phyloP scores from a whole-genome alignment of 2,113 vertebrate genomes.

The Siphamia tubifer region DNA sequence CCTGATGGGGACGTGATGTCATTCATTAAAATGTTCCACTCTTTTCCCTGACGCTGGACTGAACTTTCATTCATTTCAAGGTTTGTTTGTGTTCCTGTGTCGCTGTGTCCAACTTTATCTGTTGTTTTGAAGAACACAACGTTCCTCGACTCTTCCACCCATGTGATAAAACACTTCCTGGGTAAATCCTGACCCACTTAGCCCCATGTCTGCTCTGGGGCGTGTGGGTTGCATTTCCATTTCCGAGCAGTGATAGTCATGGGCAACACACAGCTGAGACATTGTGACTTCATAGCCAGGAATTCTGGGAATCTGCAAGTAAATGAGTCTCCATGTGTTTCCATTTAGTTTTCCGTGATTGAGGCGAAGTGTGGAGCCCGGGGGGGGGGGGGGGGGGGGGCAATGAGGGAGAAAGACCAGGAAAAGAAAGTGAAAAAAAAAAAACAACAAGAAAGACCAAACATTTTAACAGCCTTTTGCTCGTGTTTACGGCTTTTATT shows the following conservation, averaged over 20 bases:
- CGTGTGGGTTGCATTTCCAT: not conserved
- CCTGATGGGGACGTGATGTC: no score
- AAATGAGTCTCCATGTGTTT: constrained; percentile 66
- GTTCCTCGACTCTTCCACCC: no score
- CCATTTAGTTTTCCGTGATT: constrained; percentile 49
- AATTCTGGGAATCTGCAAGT: constrained; percentile 69
- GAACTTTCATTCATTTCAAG: no score
- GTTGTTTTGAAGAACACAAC: no score
- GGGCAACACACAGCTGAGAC: constrained; percentile 2
- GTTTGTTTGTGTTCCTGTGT: no score
- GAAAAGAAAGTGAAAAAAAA: not conserved
- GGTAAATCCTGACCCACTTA: not conserved
- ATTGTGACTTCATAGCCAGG: constrained; percentile 60
- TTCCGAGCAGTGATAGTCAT: constrained; percentile 28
- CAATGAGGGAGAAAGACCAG: not conserved
- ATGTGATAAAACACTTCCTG: not conserved
- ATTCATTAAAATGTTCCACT: no score
- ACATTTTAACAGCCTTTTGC: not conserved
- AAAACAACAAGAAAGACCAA: not conserved
- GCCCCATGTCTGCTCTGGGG: not conserved
- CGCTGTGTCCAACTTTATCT: no score
- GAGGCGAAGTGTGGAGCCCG: constrained; percentile 34
- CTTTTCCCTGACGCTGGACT: no score
- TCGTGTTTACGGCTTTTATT: not conserved
- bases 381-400: not conserved